A percentile compares a stretch with the other conserved stretches of the same genome.
These are phyloP conservation scores for Tenthredo notha DNA, from an alignment of 2,888 invertebrate genomes.

Conservation along the genomic window DNA sequence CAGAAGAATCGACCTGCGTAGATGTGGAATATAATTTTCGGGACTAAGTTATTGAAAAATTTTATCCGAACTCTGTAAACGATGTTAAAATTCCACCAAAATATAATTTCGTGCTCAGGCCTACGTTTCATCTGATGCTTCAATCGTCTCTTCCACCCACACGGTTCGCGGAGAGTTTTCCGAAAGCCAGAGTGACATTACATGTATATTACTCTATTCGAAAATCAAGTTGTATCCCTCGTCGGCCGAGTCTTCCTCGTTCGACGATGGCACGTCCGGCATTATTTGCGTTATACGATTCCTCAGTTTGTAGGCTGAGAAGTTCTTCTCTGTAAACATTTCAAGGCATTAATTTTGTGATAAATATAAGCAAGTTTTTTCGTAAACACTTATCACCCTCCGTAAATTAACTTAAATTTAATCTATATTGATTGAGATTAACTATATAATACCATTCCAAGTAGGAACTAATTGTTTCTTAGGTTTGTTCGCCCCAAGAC, in stretches of 20 bases:
- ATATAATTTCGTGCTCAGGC: neutral
- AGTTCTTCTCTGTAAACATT: conserved; percentile 62
- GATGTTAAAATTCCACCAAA: neutral
- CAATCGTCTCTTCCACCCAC: neutral
- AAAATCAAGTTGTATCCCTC: conserved; percentile 59
- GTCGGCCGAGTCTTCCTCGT: conserved; percentile 72
- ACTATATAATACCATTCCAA: conserved; percentile 19
- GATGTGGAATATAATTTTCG: neutral
- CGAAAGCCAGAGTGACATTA: neutral
- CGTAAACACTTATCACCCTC: neutral
- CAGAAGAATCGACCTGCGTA: neutral
- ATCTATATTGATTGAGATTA: neutral
- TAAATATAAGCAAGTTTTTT: neutral
- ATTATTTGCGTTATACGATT: conserved; percentile 65
- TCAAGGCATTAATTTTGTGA: neutral
- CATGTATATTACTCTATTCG: neutral
- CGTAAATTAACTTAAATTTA: neutral
- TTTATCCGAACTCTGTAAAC: neutral
- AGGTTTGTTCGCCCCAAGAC: neutral
- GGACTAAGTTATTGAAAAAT: neutral
- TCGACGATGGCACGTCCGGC: conserved; percentile 67
- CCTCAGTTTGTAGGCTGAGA: conserved; percentile 64
- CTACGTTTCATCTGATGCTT: neutral
- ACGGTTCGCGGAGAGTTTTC: neutral
- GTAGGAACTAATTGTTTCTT: neutral